phyloP scores from a whole-genome alignment of 1,140 invertebrate genomes.

The Tetragnatha versicolor region DNA sequence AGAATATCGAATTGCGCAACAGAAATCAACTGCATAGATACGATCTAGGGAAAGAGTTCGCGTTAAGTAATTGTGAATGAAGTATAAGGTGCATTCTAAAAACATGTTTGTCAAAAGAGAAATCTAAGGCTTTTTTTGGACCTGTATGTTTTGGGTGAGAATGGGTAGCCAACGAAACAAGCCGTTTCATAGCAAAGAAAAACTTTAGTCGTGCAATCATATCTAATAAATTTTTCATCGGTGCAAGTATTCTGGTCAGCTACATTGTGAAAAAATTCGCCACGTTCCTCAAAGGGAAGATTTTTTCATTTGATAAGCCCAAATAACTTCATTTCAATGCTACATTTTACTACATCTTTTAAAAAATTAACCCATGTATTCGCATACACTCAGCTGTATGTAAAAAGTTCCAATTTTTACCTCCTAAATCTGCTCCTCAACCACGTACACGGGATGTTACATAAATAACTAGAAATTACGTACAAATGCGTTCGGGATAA shows the following conservation, averaged over 20 bases:
- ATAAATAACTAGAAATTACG: constrained; percentile 49
- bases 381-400: neutral
- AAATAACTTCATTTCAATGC: neutral
- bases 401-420: constrained; percentile 26
- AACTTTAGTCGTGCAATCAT: neutral
- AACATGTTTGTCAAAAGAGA: neutral
- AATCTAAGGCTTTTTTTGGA: neutral
- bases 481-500: constrained; percentile 52
- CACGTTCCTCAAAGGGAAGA: neutral
- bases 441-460: neutral
- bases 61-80: neutral
- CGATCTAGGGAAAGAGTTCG: neutral
- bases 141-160: neutral
- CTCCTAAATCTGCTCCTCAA: neutral
- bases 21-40: neutral
- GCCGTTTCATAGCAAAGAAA: neutral
- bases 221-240: neutral
- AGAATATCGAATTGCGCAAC: neutral
- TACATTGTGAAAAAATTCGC: neutral
- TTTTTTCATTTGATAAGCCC: neutral
- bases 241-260: neutral
- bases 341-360: neutral
- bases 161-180: neutral
- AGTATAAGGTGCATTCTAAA: neutral
- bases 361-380: constrained; percentile 23